A percentile compares a stretch with the other conserved stretches of the same genome.
phyloP scores from a whole-genome alignment of 2,888 invertebrate species.

The Cataglyphis altisquamis region DNA sequence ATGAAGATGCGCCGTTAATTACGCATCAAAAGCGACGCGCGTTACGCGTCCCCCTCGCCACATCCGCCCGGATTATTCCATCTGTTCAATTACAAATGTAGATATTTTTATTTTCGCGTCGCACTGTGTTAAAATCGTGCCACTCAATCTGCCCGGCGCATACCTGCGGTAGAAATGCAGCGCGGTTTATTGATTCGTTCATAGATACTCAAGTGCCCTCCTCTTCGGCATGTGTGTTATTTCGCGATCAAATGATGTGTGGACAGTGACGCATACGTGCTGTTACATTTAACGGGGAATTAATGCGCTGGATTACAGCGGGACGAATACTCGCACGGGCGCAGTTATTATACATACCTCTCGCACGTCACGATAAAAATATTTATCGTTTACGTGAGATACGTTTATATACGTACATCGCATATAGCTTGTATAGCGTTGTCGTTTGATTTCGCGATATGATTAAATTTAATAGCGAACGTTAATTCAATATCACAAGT shows the following conservation, averaged over 20 bases:
- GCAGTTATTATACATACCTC: constrained; percentile 20
- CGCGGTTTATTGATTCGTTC: constrained; percentile 59
- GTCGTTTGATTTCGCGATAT: constrained; percentile 25
- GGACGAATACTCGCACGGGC: constrained; percentile 42
- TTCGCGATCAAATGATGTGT: constrained; percentile 56
- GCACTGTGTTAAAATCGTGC: constrained; percentile 44
- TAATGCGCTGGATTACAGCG: constrained; percentile 56
- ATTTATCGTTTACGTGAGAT: constrained; percentile 43
- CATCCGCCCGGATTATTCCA: constrained; percentile 20
- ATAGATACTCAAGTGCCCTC: constrained; percentile 50
- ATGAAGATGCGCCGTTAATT: constrained; percentile 2
- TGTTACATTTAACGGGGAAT: constrained; percentile 60
- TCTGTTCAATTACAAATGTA: constrained; percentile 57
- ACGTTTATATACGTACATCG: constrained; percentile 4
- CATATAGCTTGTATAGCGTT: neutral
- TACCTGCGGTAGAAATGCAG: constrained; percentile 45
- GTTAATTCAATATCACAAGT: constrained; percentile 13
- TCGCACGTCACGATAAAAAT: constrained; percentile 49
- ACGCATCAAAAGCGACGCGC: neutral
- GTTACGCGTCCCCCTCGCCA: neutral
- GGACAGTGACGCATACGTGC: constrained; percentile 38
- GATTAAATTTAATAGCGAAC: constrained; percentile 46
- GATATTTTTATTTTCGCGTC: constrained; percentile 46
- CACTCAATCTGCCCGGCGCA: constrained; percentile 40
- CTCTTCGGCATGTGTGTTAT: constrained; percentile 58